Evolutionary conservation across 2,797 vertebrate species (phyloP), one percentile per base, ranked within the genome.

Genomic region (Tokudaia tokunoshimensis): DNA sequence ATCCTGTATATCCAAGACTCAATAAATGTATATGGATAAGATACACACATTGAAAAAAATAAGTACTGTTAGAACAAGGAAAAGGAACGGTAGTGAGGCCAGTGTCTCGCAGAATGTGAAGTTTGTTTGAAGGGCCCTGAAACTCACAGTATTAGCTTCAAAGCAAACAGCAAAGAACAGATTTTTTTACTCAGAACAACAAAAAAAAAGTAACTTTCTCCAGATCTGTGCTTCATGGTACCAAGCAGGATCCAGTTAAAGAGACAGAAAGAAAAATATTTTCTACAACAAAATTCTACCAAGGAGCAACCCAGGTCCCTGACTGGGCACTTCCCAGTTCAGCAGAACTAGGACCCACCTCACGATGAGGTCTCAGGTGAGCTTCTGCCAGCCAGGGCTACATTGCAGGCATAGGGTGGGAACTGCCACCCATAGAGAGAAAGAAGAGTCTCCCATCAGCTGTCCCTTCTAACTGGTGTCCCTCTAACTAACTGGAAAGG

Each of bases 11-110:
- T 29, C 29, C 67, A 82, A 92, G 63, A 57, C 37, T 19, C 37
- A 84, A 85, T 17, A 88, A 52, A 4, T 15, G 13, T 47, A 65
- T 67, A 50, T 47, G 67, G 65, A 89, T n/a, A 83, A 14, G 37
- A 55, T 29, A 1, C 24, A 61, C 34, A 4, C 17, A 34, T 34
- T 57, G 34, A 70, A 34, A 82, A 89, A 92, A n/a, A 65, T 55
- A 83, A 89, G 72, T 87, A 57, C 3, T 50, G 1, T 50, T 84
- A 87, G 15, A 91, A 8, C 24, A 95, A 80, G 87, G 26, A 52
- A 61, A 84, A 67, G 34, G 11, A 78, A 44, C 0, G 26, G 59
- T 1, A 57, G 37, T 79, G 57, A 70, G 79, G 41, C 44, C 13
- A 50, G 85, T 6, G 44, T 24, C 8, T 26, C n/a, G 17, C 2